Evolutionary conservation across 2,797 vertebrate genomes (phyloP).

Genomic region (Loris lydekkerianus): DNA sequence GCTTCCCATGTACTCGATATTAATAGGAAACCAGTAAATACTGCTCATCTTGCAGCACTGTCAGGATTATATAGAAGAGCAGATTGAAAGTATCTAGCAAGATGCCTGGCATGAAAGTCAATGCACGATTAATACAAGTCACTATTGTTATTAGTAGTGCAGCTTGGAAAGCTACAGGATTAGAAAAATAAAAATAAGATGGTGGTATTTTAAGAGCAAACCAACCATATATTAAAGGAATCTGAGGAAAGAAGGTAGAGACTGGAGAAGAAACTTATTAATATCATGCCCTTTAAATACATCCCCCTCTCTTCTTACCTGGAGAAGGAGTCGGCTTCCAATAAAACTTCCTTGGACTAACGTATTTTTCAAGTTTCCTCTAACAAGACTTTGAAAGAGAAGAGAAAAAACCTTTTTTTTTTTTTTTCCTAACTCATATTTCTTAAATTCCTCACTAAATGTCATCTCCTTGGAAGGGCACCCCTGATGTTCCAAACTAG

Average conservation of each 20-base stretch:
- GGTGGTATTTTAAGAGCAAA: slow-evolving; percentile 58
- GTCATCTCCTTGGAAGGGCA: background rate
- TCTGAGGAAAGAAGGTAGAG: background rate
- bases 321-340: background rate
- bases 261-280: slow-evolving; percentile 42
- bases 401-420: background rate
- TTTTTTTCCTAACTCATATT: background rate
- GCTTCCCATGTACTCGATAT: no score
- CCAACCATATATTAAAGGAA: background rate
- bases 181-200: background rate
- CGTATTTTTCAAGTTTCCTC: slow-evolving; percentile 48
- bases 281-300: slow-evolving; percentile 33
- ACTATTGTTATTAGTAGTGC: background rate
- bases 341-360: slow-evolving; percentile 14
- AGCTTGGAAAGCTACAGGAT: background rate
- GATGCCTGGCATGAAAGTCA: background rate
- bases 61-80: background rate
- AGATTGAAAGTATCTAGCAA: background rate
- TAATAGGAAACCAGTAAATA: no score
- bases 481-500: background rate
- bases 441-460: slow-evolving; percentile 41
- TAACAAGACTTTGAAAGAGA: background rate
- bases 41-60: background rate
- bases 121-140: background rate
- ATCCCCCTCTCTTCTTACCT: background rate